Evolutionary conservation across 2,113 vertebrate genomes (phyloP), one percentile per base, ranked within the genome.

Genomic region (Tetrao urogallus): DNA sequence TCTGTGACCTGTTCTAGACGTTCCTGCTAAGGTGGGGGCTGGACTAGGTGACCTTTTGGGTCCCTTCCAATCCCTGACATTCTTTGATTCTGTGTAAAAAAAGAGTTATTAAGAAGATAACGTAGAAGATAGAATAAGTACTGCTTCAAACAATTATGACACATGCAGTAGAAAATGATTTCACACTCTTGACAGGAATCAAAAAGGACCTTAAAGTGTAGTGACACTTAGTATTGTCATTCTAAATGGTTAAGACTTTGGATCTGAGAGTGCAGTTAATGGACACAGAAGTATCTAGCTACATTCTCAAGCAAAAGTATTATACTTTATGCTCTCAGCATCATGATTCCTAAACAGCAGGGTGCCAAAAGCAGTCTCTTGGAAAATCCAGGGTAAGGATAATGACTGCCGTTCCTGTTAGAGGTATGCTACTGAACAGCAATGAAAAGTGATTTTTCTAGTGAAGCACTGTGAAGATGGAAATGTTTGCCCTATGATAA

Each of bases 341-440:
- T 3, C 8, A 54, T 10, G 22, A 66, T 74, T 83, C 25, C 16
- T n/a, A 19, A 19, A 38, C 40, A 72, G 8, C 11, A 43, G 11
- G 6, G 5, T 71, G 27, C 3, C 66, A 87, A 70, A 91, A 64
- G 0, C 7, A 38, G 17, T 45, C 7, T 74, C 1, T 32, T 60
- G 52, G 30, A 72, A 87, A 90, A 82, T 22, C 3, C 15, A 16
- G 9, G 43, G 4, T 56, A 34, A 74, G 58, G 12, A 76, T 2
- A 66, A 5, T 5, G 12, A 5, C 21, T 56, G 11, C 34, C 20
- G 75, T 24, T 5, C 13, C 25, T 76, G 12, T 48, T 21, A 42
- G 12, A 10, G 50, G 11, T 45, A 32, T 5, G 8, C 15, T 0
- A 0, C 19, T 30, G 30, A 74, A 36, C 36, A 78, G 25, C 0